These are phyloP conservation scores for Aphelinus atriplicis DNA, from an alignment of 1,140 invertebrate genomes.

Conservation along the genomic window DNA sequence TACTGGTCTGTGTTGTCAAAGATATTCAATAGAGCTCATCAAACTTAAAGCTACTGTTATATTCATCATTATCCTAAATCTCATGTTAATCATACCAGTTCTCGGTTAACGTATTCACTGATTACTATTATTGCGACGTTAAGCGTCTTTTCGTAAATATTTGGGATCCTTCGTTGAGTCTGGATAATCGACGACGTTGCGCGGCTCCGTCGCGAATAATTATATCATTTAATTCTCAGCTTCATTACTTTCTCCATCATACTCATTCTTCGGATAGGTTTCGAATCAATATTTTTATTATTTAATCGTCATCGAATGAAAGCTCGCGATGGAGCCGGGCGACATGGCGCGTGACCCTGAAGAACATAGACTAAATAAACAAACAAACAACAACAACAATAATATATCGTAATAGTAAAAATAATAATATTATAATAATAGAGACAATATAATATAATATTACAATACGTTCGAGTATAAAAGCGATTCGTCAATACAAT, in stretches of 20 bases:
- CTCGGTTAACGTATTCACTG: conserved; percentile 53
- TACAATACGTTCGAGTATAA: conserved; percentile 1
- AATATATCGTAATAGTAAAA: conserved; percentile 44
- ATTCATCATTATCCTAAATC: conserved; percentile 21
- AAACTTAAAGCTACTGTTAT: background rate
- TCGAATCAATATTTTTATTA: conserved; percentile 1
- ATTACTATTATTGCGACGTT: conserved; percentile 45
- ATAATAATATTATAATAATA: conserved; percentile 45
- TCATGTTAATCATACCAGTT: conserved; percentile 47
- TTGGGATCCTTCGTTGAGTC: conserved; percentile 45
- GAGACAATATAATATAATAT: conserved; percentile 41
- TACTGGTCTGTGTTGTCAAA: too few species aligned
- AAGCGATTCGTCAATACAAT: conserved; percentile 23
- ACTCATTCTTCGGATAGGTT: background rate
- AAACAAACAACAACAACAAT: conserved; percentile 65
- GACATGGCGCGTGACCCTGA: conserved; percentile 54
- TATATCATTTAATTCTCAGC: background rate
- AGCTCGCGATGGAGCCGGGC: conserved; percentile 52
- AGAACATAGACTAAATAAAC: conserved; percentile 61
- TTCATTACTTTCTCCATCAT: conserved; percentile 3
- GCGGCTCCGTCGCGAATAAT: conserved; percentile 49
- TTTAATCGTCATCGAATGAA: too few species aligned
- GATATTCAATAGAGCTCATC: too few species aligned
- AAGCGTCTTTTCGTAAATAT: conserved; percentile 26
- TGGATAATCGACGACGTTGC: conserved; percentile 51